Percentiles rank a stretch among this genome's conserved stretches.
These are phyloP conservation scores for Tolypeutes matacus DNA, from an alignment of 2,797 vertebrate genomes.

Conservation along the genomic window DNA sequence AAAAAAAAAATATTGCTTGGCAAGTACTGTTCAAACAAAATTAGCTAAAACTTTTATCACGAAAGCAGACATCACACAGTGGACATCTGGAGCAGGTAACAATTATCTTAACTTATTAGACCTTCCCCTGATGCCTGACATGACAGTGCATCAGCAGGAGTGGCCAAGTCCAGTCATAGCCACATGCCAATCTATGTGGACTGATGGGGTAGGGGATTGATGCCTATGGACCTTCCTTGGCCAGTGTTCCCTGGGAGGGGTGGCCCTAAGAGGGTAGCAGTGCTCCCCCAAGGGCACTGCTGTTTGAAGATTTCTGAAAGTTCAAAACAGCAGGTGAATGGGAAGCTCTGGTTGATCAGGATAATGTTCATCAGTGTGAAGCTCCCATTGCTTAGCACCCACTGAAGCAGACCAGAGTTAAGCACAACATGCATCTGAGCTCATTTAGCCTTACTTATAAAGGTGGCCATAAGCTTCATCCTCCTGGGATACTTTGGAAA, in stretches of 20 bases:
- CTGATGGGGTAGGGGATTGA: no score
- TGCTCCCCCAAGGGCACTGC: neutral
- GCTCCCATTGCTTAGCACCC: neutral
- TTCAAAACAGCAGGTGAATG: neutral
- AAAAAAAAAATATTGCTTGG: conserved; percentile 75
- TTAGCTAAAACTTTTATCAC: conserved; percentile 83
- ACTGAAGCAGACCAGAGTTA: neutral
- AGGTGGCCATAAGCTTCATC: neutral
- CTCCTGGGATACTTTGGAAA: neutral
- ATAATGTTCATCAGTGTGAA: rapidly evolving
- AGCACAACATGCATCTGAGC: neutral
- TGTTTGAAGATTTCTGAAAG: neutral
- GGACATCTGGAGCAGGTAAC: conserved; percentile 83
- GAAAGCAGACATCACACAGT: conserved; percentile 63
- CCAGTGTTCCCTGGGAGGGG: neutral
- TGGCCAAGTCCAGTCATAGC: conserved; percentile 76
- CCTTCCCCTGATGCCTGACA: conserved; percentile 81
- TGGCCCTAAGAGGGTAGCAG: neutral
- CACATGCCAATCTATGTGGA: neutral
- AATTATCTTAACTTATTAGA: conserved; percentile 87
- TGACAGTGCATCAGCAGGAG: conserved; percentile 80
- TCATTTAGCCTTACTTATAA: neutral
- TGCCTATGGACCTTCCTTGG: no score
- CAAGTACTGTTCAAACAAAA: conserved; percentile 84
- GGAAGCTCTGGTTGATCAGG: neutral